Base-by-base conservation (phyloP, 2,113 vertebrate genomes). In the Grallaria varia region DNA sequence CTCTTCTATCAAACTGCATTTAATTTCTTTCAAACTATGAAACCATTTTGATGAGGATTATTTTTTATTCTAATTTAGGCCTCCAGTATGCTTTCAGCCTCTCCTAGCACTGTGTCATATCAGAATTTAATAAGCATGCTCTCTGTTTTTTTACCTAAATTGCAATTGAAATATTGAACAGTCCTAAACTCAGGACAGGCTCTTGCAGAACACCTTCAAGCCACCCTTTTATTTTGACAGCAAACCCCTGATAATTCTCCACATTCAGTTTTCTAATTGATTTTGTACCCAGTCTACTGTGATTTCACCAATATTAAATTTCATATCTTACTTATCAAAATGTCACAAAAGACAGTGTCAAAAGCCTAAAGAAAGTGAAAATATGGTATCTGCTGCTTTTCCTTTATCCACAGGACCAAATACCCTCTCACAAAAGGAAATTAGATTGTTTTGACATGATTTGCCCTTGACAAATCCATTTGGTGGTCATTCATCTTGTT, bases 321-420 rank as follows among this genome's bases (percentile, higher is more conserved):
- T 87, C 63, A n/a, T 78, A 47, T 21, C 31, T 86, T 86, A 33
- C 45, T 88, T 86, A 69, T 37, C 72, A 93, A 88, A 95, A 95
- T 37, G 42, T 81, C 88, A 77, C 42, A 39, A 85, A 21, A 71
- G 75, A 76, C 44, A 66, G 33, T 52, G 56, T 40, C 89, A 74
- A 88, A 92, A 90, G 42, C 39, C 55, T 78, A 68, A 84, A 6
- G 0, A 58, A 93, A 77, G 27, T 39, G 35, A 86, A 95, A 84
- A 90, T 74, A 62, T 44, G 47, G 86, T 39, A 92, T 93, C 80
- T 87, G 55, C 42, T 86, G 56, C 86, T 86, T 95, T 77, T 77
- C 19, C 33, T 92, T 50, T 84, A 71, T 42, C 64, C 19, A 45
- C 27, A 89, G 69, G 47, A 42, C 90, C 56, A 10, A 16, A 67